These are phyloP conservation scores for Habroteleia sp. DNA, from an alignment of 2,888 invertebrate species.

Conservation along the genomic window DNA sequence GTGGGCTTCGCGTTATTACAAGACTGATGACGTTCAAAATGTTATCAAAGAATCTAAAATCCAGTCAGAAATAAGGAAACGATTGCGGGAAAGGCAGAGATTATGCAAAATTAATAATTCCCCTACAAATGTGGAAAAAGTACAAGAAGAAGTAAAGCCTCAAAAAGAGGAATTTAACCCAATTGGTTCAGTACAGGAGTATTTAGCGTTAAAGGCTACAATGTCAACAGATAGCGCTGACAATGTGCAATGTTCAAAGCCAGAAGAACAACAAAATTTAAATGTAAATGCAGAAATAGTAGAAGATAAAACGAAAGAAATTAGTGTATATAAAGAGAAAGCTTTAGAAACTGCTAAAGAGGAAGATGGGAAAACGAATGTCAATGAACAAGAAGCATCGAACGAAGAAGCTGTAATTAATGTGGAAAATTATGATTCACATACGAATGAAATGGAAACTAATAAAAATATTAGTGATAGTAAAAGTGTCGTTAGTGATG, in stretches of 20 bases:
- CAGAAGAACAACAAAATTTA: too few relatives aligned
- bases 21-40: constrained; percentile 78
- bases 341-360: too few relatives aligned
- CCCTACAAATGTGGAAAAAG: constrained; percentile 64
- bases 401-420: too few relatives aligned
- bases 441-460: too few relatives aligned
- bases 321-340: too few relatives aligned
- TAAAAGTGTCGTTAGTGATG: too few relatives aligned
- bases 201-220: constrained; percentile 75
- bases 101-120: constrained; percentile 74
- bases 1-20: constrained; percentile 79
- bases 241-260: background rate
- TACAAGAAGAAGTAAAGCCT: constrained; percentile 30
- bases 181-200: constrained; percentile 78
- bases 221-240: constrained; percentile 23
- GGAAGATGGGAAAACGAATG: too few relatives aligned
- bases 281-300: too few relatives aligned
- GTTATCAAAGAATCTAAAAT: constrained; percentile 80
- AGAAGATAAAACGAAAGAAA: too few relatives aligned
- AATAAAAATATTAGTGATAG: too few relatives aligned
- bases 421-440: too few relatives aligned
- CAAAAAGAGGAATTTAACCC: constrained; percentile 65
- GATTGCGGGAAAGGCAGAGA: constrained; percentile 77
- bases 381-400: too few relatives aligned
- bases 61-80: constrained; percentile 79